Percentiles rank a stretch among this genome's conserved stretches.
These are phyloP conservation scores for Samia ricini DNA, from an alignment of 1,140 invertebrate genomes.

Conservation along the genomic window DNA sequence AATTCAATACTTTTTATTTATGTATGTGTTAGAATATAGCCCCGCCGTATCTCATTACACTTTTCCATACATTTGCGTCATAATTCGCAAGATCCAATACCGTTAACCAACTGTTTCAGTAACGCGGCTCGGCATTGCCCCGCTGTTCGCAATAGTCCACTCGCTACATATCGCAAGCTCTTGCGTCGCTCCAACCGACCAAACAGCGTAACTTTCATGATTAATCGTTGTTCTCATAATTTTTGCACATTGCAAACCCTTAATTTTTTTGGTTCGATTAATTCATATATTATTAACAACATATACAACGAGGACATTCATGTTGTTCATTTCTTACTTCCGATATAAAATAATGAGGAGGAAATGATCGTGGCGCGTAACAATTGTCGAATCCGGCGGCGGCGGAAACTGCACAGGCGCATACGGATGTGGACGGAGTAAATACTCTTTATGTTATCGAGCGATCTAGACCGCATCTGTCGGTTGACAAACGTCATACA, in stretches of 20 bases:
- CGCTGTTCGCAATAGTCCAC: constrained; percentile 48
- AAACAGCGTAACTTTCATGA: constrained; percentile 43
- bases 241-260: constrained; percentile 35
- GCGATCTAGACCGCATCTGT: constrained; percentile 71
- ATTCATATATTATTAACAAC: neutral
- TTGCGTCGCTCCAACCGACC: constrained; percentile 48
- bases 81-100: constrained; percentile 47
- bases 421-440: constrained; percentile 60
- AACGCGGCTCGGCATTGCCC: constrained; percentile 48
- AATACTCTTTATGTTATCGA: constrained; percentile 59
- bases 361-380: constrained; percentile 66
- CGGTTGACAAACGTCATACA: constrained; percentile 51
- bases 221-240: constrained; percentile 52
- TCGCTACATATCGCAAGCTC: constrained; percentile 66
- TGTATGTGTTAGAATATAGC: constrained; percentile 11
- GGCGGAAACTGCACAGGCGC: constrained; percentile 63
- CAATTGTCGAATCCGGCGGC: constrained; percentile 64
- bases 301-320: constrained; percentile 22
- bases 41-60: constrained; percentile 45
- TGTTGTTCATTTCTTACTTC: constrained; percentile 57
- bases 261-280: neutral
- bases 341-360: constrained; percentile 60
- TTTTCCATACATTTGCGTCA: constrained; percentile 54
- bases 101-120: constrained; percentile 52
- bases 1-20: neutral